Percentiles rank a stretch among this genome's conserved stretches.
Conservation (phyloP, 2,113 vertebrate genomes). For the Leucopsar rothschildi region DNA sequence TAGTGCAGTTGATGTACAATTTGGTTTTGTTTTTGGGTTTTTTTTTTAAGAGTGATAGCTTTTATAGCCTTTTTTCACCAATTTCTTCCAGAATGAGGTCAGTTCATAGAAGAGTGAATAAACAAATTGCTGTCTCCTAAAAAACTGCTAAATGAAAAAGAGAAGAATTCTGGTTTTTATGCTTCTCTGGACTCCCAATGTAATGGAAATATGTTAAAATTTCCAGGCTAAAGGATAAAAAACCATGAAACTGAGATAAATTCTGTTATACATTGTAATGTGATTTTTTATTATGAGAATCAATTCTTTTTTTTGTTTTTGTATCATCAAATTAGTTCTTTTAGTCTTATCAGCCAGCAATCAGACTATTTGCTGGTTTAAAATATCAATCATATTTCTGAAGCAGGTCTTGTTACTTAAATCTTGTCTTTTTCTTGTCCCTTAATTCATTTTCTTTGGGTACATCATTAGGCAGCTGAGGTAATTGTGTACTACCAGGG, state of each 20-base stretch:
- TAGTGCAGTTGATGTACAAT: neutral
- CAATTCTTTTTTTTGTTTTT: neutral
- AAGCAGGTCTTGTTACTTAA: neutral
- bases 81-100: neutral
- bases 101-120: neutral
- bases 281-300: neutral
- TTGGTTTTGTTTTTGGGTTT: neutral
- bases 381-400: neutral
- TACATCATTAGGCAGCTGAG: neutral
- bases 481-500: neutral
- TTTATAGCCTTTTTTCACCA: neutral
- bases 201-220: neutral
- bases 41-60: neutral
- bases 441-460: neutral
- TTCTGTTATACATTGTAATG: neutral
- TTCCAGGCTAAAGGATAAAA: neutral
- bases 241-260: neutral
- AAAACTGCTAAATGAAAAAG: neutral
- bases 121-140: neutral
- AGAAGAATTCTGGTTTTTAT: neutral
- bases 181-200: neutral
- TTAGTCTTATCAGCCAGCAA: neutral
- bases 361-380: neutral
- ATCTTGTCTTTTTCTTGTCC: neutral
- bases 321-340: neutral